Base-by-base conservation (phyloP, 2,888 invertebrate species). In the Drosophila rubida region DNA sequence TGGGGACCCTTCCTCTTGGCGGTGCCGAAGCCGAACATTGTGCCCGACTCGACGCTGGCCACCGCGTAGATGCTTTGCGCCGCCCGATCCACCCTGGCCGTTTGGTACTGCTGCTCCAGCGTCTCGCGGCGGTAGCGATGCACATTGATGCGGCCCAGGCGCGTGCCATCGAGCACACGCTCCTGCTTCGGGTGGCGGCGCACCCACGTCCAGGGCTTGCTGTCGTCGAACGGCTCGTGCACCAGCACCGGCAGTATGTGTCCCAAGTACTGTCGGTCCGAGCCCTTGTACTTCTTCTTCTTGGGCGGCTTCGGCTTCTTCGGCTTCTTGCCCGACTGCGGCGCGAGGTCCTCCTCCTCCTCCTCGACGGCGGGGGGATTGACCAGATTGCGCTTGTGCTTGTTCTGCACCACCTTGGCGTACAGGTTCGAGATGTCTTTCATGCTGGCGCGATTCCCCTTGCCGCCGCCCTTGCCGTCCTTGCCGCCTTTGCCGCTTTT, bases 161-260 rank as follows among this genome's bases (percentile, higher is more conserved):
- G 11, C 0, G 30, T 41, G 2, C 61, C 65, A 2, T 61, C 30
- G 0, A 73, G 27, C 4, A 73, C 23, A 3, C 66, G 55, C 0
- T 1, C 7, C 22, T 74, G 74, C 2, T 0, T 2, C 0, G 78
- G 75, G 60, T 77, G 65, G 1, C 78, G 63, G 1, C 63, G 60
- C 4, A 77, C 13, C 71, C 68, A 77, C 0, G 68, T 75, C 79
- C 71, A 78, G 5, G 77, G 76, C 4, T 68, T 76, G 0, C 14
- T 1, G 1, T 60, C 25, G 44, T 73, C 59, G 6, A 74, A 74
- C 0, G 74, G 74, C 14, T 69, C 69, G 9, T 74, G 74, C 22
- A 32, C 4, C 9, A 69, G 14, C 0, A 74, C 73, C 2, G 74
- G 74, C 4, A 74, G 1, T 0, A 39, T 25, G 1, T 37, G 5